phyloP scores from a whole-genome alignment of 1,140 invertebrate species.

The Hycleus cichorii region DNA sequence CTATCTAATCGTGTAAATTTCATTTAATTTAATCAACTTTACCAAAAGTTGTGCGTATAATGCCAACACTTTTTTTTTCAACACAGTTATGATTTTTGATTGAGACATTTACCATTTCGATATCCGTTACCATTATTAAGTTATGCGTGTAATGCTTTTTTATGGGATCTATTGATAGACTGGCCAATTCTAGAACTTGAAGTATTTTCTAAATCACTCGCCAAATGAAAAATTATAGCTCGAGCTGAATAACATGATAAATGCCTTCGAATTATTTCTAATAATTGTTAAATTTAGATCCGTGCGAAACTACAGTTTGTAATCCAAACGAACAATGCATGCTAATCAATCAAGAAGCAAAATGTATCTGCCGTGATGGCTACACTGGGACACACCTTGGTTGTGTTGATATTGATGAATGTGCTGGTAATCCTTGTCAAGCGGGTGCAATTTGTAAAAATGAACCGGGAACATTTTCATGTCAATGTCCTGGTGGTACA shows the following conservation, averaged over 20 bases:
- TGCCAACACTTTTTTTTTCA: too few species aligned
- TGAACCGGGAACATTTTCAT: slow-evolving; percentile 75
- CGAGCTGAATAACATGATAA: too few species aligned
- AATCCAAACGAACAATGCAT: slow-evolving; percentile 85
- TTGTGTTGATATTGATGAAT: slow-evolving; percentile 84
- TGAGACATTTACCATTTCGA: too few species aligned
- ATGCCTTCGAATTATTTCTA: background rate
- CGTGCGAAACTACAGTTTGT: slow-evolving; percentile 78
- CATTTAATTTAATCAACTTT: too few species aligned
- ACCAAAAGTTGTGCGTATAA: too few species aligned
- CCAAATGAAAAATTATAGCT: background rate
- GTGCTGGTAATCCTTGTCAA: slow-evolving; percentile 67
- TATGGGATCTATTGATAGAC: too few species aligned
- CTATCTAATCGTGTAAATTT: too few species aligned
- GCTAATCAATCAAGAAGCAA: slow-evolving; percentile 71
- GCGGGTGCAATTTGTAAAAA: slow-evolving; percentile 80
- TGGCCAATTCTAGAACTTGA: too few species aligned
- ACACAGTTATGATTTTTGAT: too few species aligned
- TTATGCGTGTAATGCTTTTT: too few species aligned
- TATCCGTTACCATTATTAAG: too few species aligned
- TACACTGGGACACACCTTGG: slow-evolving; percentile 67
- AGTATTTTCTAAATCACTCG: too few species aligned
- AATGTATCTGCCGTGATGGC: slow-evolving; percentile 73
- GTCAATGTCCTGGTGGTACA: slow-evolving; percentile 75
- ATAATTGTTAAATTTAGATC: slow-evolving; percentile 53